phyloP scores from a whole-genome alignment of 2,888 invertebrate genomes.

The Monochamus alternatus region DNA sequence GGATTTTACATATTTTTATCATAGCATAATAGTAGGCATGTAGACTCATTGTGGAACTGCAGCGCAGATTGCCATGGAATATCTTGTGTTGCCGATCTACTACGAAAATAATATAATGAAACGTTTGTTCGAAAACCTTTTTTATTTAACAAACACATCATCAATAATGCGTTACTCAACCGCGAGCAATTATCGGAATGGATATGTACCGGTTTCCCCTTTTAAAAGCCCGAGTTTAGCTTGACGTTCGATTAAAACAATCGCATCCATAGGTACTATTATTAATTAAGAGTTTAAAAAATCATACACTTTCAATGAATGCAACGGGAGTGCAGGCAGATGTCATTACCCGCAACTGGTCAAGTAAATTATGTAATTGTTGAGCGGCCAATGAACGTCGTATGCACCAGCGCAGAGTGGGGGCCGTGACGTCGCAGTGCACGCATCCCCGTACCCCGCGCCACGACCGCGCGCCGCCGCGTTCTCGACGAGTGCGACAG shows the following conservation, averaged over 20 bases:
- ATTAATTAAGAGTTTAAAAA: slow-evolving; percentile 41
- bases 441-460: slow-evolving; percentile 52
- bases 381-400: slow-evolving; percentile 71
- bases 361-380: slow-evolving; percentile 70
- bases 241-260: background rate
- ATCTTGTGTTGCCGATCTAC: too few relatives aligned
- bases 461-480: slow-evolving; percentile 39
- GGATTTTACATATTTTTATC: too few relatives aligned
- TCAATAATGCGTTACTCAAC: too few relatives aligned
- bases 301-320: slow-evolving; percentile 56
- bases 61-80: too few relatives aligned
- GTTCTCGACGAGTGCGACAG: slow-evolving; percentile 68
- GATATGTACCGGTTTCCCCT: background rate
- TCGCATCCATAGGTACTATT: slow-evolving; percentile 6
- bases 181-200: too few relatives aligned
- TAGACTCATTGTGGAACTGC: too few relatives aligned
- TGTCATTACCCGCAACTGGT: slow-evolving; percentile 70
- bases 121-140: too few relatives aligned
- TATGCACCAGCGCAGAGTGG: slow-evolving; percentile 60
- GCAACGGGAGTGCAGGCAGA: slow-evolving; percentile 59
- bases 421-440: slow-evolving; percentile 64
- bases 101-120: too few relatives aligned
- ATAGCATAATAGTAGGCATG: too few relatives aligned
- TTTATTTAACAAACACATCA: too few relatives aligned
- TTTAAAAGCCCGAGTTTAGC: background rate